phyloP scores from a whole-genome alignment of 2,888 invertebrate species.

The Epinotia demarniana region DNA sequence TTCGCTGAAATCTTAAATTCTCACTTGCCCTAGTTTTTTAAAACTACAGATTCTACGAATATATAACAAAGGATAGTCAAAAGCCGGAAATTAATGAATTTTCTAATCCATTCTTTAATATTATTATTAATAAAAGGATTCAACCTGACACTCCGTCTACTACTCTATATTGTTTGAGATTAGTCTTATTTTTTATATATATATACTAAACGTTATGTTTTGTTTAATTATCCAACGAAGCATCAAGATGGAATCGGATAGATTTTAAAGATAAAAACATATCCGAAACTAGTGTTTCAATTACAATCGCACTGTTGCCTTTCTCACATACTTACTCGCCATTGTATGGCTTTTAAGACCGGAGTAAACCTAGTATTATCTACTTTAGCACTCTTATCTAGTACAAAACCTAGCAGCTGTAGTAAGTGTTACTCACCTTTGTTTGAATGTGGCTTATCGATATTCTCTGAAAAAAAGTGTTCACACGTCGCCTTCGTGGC shows the following conservation, averaged over 20 bases:
- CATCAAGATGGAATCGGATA: background rate
- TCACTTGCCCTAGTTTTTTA: too few species aligned
- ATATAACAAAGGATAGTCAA: too few species aligned
- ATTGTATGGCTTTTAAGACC: slow-evolving; percentile 58
- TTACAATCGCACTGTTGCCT: slow-evolving; percentile 56
- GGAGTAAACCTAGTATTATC: slow-evolving; percentile 56
- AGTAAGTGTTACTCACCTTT: background rate
- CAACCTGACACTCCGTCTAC: background rate
- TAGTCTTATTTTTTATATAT: background rate
- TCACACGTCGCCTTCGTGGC: background rate
- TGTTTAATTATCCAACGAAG: background rate
- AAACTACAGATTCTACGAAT: too few species aligned
- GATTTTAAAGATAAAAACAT: background rate
- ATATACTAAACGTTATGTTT: background rate
- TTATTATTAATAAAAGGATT: too few species aligned
- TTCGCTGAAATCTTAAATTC: background rate
- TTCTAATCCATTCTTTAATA: too few species aligned
- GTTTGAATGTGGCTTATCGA: slow-evolving; percentile 7
- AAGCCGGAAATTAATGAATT: too few species aligned
- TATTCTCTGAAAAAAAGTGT: background rate
- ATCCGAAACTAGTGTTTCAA: slow-evolving; percentile 51
- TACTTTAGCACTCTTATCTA: slow-evolving; percentile 46
- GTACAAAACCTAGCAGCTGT: background rate
- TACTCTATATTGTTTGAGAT: background rate
- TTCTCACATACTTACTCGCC: slow-evolving; percentile 62